These are phyloP conservation scores for Theristicus caerulescens DNA, from an alignment of 2,113 vertebrate genomes.

Conservation along the genomic window DNA sequence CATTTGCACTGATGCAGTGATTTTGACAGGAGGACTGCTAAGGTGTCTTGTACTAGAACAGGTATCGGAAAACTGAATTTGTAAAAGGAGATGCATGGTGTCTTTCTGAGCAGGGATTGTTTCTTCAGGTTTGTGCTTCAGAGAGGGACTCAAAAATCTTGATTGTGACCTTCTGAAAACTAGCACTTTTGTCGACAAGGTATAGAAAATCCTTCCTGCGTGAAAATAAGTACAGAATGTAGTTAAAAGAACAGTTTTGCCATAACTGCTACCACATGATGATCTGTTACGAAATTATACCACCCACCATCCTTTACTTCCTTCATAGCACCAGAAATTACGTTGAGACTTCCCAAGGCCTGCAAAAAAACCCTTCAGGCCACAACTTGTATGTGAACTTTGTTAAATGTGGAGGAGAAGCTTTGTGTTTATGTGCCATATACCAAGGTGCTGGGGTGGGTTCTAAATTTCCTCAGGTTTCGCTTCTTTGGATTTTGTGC, in stretches of 20 bases:
- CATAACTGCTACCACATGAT: rapidly evolving
- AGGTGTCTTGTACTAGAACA: not conserved
- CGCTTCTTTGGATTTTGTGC: not conserved
- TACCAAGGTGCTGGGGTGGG: not conserved
- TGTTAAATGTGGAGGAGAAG: not conserved
- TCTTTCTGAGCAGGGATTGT: not conserved
- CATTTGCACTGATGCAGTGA: not conserved
- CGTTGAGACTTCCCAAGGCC: not conserved
- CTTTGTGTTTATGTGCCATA: not conserved
- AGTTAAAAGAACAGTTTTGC: not conserved
- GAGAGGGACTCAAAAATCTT: not conserved
- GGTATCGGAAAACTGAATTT: not conserved
- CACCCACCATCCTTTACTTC: not conserved
- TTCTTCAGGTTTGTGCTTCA: not conserved
- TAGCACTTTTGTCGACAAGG: not conserved
- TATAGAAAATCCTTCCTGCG: not conserved
- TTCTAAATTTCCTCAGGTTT: not conserved
- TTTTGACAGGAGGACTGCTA: not conserved
- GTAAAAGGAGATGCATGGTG: not conserved
- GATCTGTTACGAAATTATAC: not conserved
- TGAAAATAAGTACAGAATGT: not conserved
- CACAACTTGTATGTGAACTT: not conserved
- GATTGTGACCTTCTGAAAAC: not conserved
- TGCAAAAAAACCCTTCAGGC: not conserved
- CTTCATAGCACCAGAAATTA: not conserved